Evolutionary conservation across 2,888 invertebrate genomes (phyloP).

Genomic region (Gastracanthus pulcherrimus): DNA sequence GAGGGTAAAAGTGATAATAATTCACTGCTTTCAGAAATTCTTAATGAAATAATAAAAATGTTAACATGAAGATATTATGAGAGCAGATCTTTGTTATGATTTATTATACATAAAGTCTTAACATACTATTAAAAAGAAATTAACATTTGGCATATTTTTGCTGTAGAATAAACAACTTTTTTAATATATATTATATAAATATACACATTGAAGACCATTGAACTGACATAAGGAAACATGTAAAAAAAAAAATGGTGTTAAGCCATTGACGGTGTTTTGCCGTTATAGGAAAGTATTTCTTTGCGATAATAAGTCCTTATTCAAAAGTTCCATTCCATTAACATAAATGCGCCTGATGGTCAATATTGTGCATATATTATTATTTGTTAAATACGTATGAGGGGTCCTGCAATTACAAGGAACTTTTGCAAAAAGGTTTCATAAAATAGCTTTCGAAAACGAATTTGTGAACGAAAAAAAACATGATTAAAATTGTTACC

Average conservation of each 20-base stretch:
- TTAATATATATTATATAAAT: conserved; percentile 26
- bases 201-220: conserved; percentile 39
- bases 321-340: conserved; percentile 53
- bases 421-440: conserved; percentile 21
- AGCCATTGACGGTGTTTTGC: conserved; percentile 22
- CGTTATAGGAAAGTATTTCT: conserved; percentile 44
- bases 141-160: conserved; percentile 51
- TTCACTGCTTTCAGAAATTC: conserved; percentile 71
- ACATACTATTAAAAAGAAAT: conserved; percentile 34
- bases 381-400: conserved; percentile 41
- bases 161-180: conserved; percentile 51
- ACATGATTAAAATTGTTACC: conserved; percentile 40
- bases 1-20: conserved; percentile 76
- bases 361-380: conserved; percentile 48
- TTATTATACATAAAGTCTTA: conserved; percentile 41
- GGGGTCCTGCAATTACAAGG: conserved; percentile 32
- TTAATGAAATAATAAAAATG: conserved; percentile 71
- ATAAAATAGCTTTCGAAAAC: not conserved
- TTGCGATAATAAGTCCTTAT: conserved; percentile 27
- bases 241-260: conserved; percentile 45
- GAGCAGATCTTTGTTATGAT: conserved; percentile 45
- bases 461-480: conserved; percentile 1
- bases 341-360: conserved; percentile 30
- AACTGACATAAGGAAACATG: conserved; percentile 47
- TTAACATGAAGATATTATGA: conserved; percentile 63